A percentile compares a stretch with the other conserved stretches of the same genome.
phyloP scores from a whole-genome alignment of 2,113 vertebrate genomes.

The Trogon melanurus region DNA sequence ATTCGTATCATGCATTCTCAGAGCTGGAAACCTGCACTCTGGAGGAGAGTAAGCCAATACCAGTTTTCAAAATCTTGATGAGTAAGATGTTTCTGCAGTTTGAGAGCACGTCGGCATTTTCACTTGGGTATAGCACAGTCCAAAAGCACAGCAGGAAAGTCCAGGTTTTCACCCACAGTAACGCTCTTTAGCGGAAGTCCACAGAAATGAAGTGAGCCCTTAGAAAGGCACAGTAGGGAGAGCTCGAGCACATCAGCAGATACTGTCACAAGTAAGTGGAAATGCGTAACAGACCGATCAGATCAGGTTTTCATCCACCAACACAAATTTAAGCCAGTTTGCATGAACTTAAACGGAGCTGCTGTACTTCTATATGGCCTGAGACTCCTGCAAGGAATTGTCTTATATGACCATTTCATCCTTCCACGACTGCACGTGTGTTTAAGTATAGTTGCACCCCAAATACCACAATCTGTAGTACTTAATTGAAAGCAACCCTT shows the following conservation, averaged over 20 bases:
- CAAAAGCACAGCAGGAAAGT: background rate
- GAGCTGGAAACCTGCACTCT: background rate
- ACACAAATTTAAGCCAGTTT: slow-evolving; percentile 63
- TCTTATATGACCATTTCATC: background rate
- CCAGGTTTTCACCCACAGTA: background rate
- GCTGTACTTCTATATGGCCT: background rate
- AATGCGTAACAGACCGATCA: slow-evolving; percentile 43
- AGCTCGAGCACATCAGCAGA: slow-evolving; percentile 38
- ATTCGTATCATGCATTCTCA: background rate
- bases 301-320: slow-evolving; percentile 44
- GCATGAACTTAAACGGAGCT: slow-evolving; percentile 13
- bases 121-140: background rate
- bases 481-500: background rate
- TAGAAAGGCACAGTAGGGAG: slow-evolving; percentile 47
- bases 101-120: background rate
- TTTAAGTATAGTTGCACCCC: background rate
- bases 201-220: slow-evolving; percentile 27
- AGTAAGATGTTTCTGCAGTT: background rate
- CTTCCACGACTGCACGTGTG: background rate
- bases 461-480: background rate
- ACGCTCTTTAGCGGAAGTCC: background rate
- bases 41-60: background rate
- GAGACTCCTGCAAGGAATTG: background rate
- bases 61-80: background rate
- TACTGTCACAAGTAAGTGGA: slow-evolving; percentile 50